Conservation (phyloP, 1,140 invertebrate genomes). For the Trialeurodes vaporariorum region DNA sequence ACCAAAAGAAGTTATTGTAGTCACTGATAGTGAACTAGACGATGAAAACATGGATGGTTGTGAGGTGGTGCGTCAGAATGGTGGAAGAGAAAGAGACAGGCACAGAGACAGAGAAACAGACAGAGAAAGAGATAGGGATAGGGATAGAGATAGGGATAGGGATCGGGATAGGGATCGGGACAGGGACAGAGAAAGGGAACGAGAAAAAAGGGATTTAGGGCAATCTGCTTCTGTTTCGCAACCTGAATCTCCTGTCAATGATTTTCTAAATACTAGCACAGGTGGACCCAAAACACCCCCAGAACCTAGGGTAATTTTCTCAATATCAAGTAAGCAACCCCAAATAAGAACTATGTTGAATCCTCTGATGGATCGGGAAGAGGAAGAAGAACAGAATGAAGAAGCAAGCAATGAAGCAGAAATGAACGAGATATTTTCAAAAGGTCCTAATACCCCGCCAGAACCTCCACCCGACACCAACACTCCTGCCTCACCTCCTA, state of each 20-base stretch:
- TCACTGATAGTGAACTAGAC: slow-evolving; percentile 66
- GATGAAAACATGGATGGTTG: slow-evolving; percentile 31
- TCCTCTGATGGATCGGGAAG: slow-evolving; percentile 44
- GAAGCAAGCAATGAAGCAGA: slow-evolving; percentile 36
- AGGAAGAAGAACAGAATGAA: slow-evolving; percentile 18
- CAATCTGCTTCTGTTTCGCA: slow-evolving; percentile 10
- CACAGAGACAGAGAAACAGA: slow-evolving; percentile 14
- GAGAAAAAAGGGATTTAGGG: not conserved
- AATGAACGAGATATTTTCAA: slow-evolving; percentile 32
- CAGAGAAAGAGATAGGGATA: slow-evolving; percentile 14
- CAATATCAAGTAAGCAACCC: slow-evolving; percentile 45
- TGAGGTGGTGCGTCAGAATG: slow-evolving; percentile 14
- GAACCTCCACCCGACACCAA: slow-evolving; percentile 39
- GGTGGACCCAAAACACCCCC: slow-evolving; percentile 59
- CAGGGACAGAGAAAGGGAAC: not conserved
- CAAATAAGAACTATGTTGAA: slow-evolving; percentile 45
- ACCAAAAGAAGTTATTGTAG: slow-evolving; percentile 63
- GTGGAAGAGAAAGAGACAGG: slow-evolving; percentile 13
- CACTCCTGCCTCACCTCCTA: slow-evolving; percentile 41
- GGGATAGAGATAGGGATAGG: slow-evolving; percentile 5
- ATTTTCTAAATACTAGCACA: slow-evolving; percentile 11
- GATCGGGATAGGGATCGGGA: not conserved
- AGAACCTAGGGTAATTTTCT: slow-evolving; percentile 57
- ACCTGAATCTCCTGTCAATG: slow-evolving; percentile 18
- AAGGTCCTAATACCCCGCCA: slow-evolving; percentile 50